A percentile compares a stretch with the other conserved stretches of the same genome.
phyloP scores from a whole-genome alignment of 1,140 invertebrate species.

The Paraescarpia echinospica region DNA sequence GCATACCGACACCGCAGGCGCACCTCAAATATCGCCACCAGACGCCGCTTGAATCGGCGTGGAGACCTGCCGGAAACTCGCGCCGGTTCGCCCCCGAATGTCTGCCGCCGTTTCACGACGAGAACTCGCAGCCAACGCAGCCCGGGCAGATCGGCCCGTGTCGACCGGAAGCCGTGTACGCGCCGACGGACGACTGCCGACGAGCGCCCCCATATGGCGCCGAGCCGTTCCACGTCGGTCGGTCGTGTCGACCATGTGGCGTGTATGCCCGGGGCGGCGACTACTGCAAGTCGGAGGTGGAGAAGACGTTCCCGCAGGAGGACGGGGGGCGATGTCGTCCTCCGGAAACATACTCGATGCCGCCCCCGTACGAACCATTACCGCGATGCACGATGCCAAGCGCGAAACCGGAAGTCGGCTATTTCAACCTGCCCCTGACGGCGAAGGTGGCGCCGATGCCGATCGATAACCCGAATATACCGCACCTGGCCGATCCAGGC shows the following conservation, averaged over 20 bases:
- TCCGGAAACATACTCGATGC: not conserved
- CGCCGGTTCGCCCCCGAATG: not conserved
- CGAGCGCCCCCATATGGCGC: not conserved
- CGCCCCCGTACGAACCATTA: not conserved
- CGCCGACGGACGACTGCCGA: not conserved
- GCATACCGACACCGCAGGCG: not conserved
- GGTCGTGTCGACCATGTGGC: not conserved
- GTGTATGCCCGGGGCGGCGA: not conserved
- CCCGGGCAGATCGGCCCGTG: not conserved
- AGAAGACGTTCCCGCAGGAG: not conserved
- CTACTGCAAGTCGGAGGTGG: not conserved
- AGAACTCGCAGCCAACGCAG: not conserved
- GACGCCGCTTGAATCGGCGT: not conserved
- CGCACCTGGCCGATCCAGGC: not conserved
- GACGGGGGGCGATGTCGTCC: not conserved
- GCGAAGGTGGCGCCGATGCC: not conserved
- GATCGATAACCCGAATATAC: not conserved
- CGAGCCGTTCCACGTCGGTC: not conserved
- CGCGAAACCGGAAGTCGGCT: not conserved
- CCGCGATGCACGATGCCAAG: not conserved
- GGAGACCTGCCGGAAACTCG: not conserved
- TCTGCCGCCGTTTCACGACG: not conserved
- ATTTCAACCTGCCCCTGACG: not conserved
- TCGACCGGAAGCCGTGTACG: not conserved
- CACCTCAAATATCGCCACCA: not conserved